Evolutionary conservation across 2,888 invertebrate genomes (phyloP).

Genomic region (Luperina testacea): DNA sequence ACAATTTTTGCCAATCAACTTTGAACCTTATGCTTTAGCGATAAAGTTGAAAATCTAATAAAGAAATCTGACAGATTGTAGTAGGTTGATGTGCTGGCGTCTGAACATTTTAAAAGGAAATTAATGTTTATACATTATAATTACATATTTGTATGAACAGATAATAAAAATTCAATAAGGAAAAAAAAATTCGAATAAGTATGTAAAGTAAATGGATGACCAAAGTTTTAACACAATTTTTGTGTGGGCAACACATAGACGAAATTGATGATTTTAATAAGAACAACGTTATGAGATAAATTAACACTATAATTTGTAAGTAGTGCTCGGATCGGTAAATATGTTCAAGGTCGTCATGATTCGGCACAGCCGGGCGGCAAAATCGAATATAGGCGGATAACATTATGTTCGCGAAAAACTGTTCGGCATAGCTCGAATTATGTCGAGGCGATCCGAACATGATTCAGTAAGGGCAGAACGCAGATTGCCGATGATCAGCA

Average conservation of each 20-base stretch:
- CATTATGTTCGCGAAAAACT: not conserved
- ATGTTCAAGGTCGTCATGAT: not conserved
- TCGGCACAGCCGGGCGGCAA: not conserved
- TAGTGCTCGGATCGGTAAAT: not conserved
- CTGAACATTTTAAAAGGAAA: not conserved
- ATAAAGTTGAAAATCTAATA: too few relatives aligned
- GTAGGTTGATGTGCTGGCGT: too few relatives aligned
- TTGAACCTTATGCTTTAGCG: too few relatives aligned
- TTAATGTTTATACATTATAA: not conserved
- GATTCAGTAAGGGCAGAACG: not conserved
- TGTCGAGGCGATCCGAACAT: not conserved
- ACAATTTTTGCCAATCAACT: too few relatives aligned
- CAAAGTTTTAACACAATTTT: not conserved
- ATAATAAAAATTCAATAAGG: not conserved
- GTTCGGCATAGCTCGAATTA: not conserved
- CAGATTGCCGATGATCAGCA: not conserved
- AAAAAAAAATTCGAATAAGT: not conserved
- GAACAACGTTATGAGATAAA: not conserved
- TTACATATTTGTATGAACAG: not conserved
- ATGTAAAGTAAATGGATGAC: not conserved
- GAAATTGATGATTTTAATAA: not conserved
- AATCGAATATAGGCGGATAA: not conserved
- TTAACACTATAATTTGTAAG: not conserved
- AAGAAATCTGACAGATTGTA: too few relatives aligned
- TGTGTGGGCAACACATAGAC: not conserved